Evolutionary conservation across 2,113 vertebrate genomes (phyloP).

Genomic region (Amblyopsis rosae): DNA sequence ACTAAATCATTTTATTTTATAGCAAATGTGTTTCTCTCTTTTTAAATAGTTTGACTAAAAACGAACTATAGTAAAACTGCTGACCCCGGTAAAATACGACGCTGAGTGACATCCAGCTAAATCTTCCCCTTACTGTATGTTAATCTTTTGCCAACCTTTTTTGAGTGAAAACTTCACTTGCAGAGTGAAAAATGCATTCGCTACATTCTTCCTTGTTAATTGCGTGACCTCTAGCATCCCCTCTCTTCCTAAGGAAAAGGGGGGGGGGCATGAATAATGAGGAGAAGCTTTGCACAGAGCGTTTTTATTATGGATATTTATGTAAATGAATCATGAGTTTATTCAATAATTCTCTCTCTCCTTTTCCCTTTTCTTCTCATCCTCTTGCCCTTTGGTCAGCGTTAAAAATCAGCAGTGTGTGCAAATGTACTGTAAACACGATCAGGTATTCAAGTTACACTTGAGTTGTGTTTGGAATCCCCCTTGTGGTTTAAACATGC

Average conservation of each 20-base stretch:
- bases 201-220: conserved; percentile 60
- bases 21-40: conserved; percentile 1
- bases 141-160: conserved; percentile 31
- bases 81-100: conserved; percentile 3
- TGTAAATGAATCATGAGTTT: conserved; percentile 66
- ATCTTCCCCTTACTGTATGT: conserved; percentile 25
- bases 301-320: conserved; percentile 76
- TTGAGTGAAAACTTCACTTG: not conserved
- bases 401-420: conserved; percentile 33
- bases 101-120: conserved; percentile 33
- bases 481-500: too few species aligned
- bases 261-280: conserved; percentile 62
- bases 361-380: conserved; percentile 47
- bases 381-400: conserved; percentile 58
- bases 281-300: conserved; percentile 55
- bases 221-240: conserved; percentile 61
- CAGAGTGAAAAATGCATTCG: conserved; percentile 3
- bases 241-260: conserved; percentile 17
- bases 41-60: conserved; percentile 19
- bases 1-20: not conserved
- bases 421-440: not conserved
- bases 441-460: too few species aligned
- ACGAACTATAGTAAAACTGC: conserved; percentile 2
- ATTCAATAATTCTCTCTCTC: conserved; percentile 59
- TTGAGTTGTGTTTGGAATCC: too few species aligned